Conservation (phyloP, 1,140 invertebrate genomes). For the Lepidurus arcticus region DNA sequence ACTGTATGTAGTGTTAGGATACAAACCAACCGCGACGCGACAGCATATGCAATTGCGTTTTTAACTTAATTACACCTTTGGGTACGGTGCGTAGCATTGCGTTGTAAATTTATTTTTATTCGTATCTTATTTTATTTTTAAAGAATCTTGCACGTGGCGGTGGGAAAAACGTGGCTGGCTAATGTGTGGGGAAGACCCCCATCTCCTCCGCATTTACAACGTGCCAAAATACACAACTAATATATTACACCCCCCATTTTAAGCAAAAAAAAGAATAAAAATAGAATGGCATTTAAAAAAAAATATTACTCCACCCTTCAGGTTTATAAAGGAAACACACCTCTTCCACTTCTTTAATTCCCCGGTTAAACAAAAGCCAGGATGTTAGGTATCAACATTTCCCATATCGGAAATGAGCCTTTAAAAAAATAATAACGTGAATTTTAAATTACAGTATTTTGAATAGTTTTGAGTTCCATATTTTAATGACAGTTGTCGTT, state of each 20-base stretch:
- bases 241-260: too few relatives aligned
- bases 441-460: background rate
- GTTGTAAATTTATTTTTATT: background rate
- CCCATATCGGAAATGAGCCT: constrained; percentile 3
- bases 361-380: constrained; percentile 21
- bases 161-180: background rate
- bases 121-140: background rate
- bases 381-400: constrained; percentile 35
- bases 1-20: background rate
- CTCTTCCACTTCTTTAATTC: background rate
- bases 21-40: background rate
- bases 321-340: background rate
- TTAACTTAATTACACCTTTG: constrained; percentile 8
- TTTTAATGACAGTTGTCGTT: constrained; percentile 30
- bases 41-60: constrained; percentile 19
- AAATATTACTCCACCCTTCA: background rate
- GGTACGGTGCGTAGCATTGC: background rate
- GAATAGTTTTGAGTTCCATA: too few relatives aligned
- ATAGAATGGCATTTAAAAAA: background rate
- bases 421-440: background rate
- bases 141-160: constrained; percentile 11
- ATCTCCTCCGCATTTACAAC: background rate
- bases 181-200: background rate
- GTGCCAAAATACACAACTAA: too few relatives aligned
- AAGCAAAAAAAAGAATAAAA: too few relatives aligned